Base-by-base conservation (phyloP, 1,140 invertebrate genomes). In the Agrypnia vestita region DNA sequence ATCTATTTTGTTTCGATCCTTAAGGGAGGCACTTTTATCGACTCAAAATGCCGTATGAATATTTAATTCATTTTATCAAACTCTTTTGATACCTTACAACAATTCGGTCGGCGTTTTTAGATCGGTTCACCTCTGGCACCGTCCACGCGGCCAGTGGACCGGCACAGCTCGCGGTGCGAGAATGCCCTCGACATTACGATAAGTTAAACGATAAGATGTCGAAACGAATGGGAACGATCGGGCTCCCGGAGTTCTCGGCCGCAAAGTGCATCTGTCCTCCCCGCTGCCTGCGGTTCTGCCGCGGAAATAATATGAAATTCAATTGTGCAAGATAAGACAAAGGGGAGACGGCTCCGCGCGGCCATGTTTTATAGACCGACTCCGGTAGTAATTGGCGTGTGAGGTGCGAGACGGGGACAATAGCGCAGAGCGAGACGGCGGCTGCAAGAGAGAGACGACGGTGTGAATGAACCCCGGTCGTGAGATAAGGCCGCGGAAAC, bases 291-390 rank as follows among this genome's bases (percentile, higher is more conserved):
- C n/a, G 15, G 4, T 12, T 49, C 43, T 71, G n/a, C 46, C 25
- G 15, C 46, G 44, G 55, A 76, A 64, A 67, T 49, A 49, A 67
- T 56, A 69, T 56, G 62, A 67, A 35, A 78, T 78, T 69, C 76
- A 78, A 78, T 78, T 78, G 61, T 69, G 49, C 62, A 43, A 67
- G 76, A 78, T 67, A 61, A 61, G 55, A 17, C 69, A 73, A 72
- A 55, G 51, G 21, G 69, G 11, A 55, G 46, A 71, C 46, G 61
- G 25, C 11, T 64, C 19, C 17, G 64, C 44, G 15, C n/a, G 64
- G 44, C 64, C 35, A 69, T 69, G 64, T 69, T 69, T 69, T 21
- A 46, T 47, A 21, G 44, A 69, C n/a, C 64, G 43, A n/a, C 64
- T 69, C 64, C 15, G 64, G 12, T 73, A 73, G 69, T 73, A 73